phyloP scores from a whole-genome alignment of 2,797 vertebrate genomes.

The Amazona finschi region DNA sequence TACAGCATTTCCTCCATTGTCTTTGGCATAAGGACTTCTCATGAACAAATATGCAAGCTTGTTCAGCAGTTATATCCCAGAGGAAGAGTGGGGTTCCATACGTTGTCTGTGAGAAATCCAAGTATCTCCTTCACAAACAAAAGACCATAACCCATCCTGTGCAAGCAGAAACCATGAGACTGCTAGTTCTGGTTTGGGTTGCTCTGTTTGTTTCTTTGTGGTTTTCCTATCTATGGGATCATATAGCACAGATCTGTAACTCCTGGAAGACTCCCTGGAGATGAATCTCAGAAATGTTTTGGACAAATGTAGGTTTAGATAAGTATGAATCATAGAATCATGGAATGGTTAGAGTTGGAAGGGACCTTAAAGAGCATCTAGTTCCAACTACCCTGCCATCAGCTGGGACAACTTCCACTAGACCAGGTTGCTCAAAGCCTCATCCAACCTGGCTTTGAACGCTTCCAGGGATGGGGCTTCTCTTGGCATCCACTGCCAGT shows the following conservation, averaged over 20 bases:
- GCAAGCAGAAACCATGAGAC: not conserved
- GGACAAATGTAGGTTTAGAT: not conserved
- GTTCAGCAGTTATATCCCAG: not conserved
- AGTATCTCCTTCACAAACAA: not conserved
- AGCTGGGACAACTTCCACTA: not conserved
- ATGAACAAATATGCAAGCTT: not conserved
- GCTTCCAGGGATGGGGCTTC: not conserved
- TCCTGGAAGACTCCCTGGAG: not conserved
- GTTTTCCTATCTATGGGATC: not conserved
- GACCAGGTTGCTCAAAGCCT: not conserved
- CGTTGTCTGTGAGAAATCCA: not conserved
- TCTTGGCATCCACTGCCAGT: not conserved
- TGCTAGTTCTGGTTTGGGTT: not conserved
- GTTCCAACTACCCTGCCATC: not conserved
- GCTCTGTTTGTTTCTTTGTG: not conserved
- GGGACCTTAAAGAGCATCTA: not conserved
- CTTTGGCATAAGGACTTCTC: not conserved
- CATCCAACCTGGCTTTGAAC: not conserved
- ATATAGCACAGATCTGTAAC: not conserved
- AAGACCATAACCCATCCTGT: not conserved
- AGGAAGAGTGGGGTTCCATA: not conserved
- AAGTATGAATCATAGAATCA: not conserved
- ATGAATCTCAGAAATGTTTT: not conserved
- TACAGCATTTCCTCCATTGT: not conserved
- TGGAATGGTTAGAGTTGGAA: not conserved